Conservation (phyloP, 2,797 vertebrate genomes). For the Lateolabrax maculatus region DNA sequence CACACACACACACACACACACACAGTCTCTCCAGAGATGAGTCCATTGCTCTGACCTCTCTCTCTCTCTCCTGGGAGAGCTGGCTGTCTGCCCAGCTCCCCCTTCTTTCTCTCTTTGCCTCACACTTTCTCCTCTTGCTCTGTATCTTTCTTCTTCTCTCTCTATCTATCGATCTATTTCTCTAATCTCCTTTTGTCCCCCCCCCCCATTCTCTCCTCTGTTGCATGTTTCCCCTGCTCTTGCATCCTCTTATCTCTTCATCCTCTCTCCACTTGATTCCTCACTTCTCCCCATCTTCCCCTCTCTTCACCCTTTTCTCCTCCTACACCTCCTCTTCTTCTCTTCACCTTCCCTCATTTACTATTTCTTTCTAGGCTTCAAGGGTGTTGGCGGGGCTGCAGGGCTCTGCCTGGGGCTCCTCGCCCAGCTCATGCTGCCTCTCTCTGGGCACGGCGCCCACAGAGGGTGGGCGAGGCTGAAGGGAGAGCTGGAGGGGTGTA, state of each 20-base stretch:
- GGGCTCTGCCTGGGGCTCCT: constrained; percentile 61
- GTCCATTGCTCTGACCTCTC: constrained; percentile 82
- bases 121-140: constrained; percentile 66
- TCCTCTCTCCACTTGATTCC: constrained; percentile 56
- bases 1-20: constrained; percentile 37
- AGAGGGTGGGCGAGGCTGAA: constrained; percentile 64
- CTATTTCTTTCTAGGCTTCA: constrained; percentile 42
- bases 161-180: constrained; percentile 62
- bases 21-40: constrained; percentile 71
- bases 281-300: constrained; percentile 35
- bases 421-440: constrained; percentile 65
- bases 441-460: constrained; percentile 72
- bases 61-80: constrained; percentile 72
- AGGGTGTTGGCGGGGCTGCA: constrained; percentile 48
- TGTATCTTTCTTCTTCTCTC: constrained; percentile 56
- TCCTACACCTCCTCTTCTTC: constrained; percentile 3
- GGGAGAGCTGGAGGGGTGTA: constrained; percentile 54
- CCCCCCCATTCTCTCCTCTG: constrained; percentile 60
- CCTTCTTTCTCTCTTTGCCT: constrained; percentile 52
- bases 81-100: constrained; percentile 75
- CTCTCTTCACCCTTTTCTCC: constrained; percentile 24
- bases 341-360: constrained; percentile 23
- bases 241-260: constrained; percentile 74
- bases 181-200: constrained; percentile 73
- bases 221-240: constrained; percentile 65